A percentile compares a stretch with the other conserved stretches of the same genome.
phyloP scores from a whole-genome alignment of 2,113 vertebrate genomes.

The Pteropus alecto region DNA sequence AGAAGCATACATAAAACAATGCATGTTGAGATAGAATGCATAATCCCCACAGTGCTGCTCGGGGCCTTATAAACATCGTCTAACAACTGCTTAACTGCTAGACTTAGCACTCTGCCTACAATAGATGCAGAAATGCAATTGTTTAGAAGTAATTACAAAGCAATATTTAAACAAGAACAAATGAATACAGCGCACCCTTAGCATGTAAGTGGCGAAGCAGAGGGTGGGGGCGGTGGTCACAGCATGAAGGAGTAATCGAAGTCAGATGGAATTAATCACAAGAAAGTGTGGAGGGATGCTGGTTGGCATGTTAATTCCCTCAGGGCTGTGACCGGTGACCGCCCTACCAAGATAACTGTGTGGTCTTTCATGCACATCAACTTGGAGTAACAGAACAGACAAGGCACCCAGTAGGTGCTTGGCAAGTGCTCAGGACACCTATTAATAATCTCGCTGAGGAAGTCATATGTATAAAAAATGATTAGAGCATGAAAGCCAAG shows the following conservation, averaged over 20 bases:
- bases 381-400: not conserved
- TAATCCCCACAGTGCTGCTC: not conserved
- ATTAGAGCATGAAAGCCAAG: not conserved
- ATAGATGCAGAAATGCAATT: constrained; percentile 30
- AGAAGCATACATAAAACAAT: not conserved
- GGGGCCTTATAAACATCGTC: not conserved
- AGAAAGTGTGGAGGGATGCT: not conserved
- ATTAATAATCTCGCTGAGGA: not conserved
- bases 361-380: not conserved
- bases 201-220: not conserved
- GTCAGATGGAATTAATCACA: constrained; percentile 45
- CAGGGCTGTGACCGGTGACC: not conserved
- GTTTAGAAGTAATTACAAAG: constrained; percentile 47
- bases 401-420: not conserved
- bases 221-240: not conserved
- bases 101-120: not conserved
- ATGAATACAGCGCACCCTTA: constrained; percentile 14
- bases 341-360: not conserved
- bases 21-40: not conserved
- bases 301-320: not conserved
- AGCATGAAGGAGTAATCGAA: not conserved
- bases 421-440: not conserved
- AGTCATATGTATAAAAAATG: not conserved
- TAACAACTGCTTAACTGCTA: not conserved
- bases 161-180: constrained; percentile 56